Percentiles rank a stretch among this genome's conserved stretches.
Conservation (phyloP, 2,113 vertebrate genomes). For the Brienomyrus brachyistius region DNA sequence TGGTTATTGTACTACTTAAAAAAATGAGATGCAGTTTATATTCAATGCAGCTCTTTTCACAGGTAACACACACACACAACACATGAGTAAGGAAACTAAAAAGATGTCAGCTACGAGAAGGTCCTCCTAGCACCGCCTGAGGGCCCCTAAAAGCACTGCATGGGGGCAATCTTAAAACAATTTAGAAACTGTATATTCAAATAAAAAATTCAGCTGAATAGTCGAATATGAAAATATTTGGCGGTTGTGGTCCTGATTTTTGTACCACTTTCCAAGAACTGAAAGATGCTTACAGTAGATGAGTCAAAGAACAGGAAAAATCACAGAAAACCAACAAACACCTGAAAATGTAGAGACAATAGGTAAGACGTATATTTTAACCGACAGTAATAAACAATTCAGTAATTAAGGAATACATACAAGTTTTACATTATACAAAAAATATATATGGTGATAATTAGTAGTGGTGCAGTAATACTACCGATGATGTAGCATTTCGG, state of each 20-base stretch:
- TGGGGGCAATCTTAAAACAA: neutral
- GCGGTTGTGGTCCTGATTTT: neutral
- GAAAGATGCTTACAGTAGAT: neutral
- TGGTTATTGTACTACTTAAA: neutral
- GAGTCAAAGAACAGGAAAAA: neutral
- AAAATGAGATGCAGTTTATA: neutral
- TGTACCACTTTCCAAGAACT: neutral
- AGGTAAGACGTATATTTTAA: neutral
- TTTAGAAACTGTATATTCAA: neutral
- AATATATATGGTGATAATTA: neutral
- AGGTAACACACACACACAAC: neutral
- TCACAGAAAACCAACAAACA: neutral
- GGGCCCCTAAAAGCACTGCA: neutral
- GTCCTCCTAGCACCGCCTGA: neutral
- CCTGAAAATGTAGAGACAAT: neutral
- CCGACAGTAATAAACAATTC: neutral
- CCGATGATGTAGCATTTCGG: neutral
- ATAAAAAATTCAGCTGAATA: neutral
- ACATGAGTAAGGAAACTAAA: neutral
- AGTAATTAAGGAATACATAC: neutral
- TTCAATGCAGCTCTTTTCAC: neutral
- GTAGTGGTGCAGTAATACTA: neutral
- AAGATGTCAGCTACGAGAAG: neutral
- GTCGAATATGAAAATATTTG: neutral
- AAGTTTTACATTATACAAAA: neutral